A percentile compares a stretch with the other conserved stretches of the same genome.
Conservation (phyloP, 1,140 invertebrate species). For the Anoplolepis gracilipes region DNA sequence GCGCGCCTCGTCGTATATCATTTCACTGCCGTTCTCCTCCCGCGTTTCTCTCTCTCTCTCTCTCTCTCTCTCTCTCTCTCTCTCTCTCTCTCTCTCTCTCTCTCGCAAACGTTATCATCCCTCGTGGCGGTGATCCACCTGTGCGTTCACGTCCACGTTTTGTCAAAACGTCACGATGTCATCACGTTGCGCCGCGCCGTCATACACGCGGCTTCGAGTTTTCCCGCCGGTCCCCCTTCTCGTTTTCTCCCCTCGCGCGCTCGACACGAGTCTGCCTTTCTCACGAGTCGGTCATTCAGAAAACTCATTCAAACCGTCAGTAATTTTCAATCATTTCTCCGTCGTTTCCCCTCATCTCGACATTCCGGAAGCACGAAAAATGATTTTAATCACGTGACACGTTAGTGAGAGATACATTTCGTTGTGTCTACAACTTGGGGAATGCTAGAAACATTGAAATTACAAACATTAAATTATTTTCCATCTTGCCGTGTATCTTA, state of each 20-base stretch:
- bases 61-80: no score
- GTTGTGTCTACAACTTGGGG: background rate
- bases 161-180: slow-evolving; percentile 62
- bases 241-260: background rate
- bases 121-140: slow-evolving; percentile 58
- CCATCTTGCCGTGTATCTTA: background rate
- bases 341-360: background rate
- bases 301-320: background rate
- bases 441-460: background rate
- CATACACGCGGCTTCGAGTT: slow-evolving; percentile 73
- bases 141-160: slow-evolving; percentile 63
- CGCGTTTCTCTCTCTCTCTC: no score
- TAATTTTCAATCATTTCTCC: background rate
- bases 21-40: background rate
- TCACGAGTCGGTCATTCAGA: background rate
- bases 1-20: background rate
- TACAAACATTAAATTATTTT: background rate
- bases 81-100: no score
- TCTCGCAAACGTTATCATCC: slow-evolving; percentile 27
- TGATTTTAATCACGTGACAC: background rate
- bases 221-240: slow-evolving; percentile 71
- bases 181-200: slow-evolving; percentile 53
- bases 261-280: background rate
- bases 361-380: no score
- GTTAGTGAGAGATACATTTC: background rate